phyloP scores from a whole-genome alignment of 2,888 invertebrate genomes.

The Cerastis rubricosa region DNA sequence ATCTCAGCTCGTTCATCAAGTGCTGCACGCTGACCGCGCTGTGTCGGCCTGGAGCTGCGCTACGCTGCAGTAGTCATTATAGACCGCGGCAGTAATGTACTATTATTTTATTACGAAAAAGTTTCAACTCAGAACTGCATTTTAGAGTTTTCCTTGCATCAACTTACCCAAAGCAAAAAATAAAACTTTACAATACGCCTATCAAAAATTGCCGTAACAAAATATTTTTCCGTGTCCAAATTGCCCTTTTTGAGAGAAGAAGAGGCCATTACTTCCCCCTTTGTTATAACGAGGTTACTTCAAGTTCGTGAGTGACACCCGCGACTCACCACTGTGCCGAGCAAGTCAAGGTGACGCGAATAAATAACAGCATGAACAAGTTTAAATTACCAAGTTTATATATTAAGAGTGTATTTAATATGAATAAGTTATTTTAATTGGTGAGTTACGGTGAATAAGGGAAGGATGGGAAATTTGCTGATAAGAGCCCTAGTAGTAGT shows the following conservation, averaged over 20 bases:
- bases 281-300: slow-evolving; percentile 67
- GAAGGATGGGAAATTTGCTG: background rate
- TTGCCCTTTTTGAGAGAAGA: slow-evolving; percentile 68
- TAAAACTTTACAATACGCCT: background rate
- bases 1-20: no score
- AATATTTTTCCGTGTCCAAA: slow-evolving; percentile 64
- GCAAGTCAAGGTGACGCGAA: slow-evolving; percentile 52
- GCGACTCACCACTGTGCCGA: slow-evolving; percentile 36
- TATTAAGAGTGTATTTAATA: slow-evolving; percentile 38
- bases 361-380: slow-evolving; percentile 52
- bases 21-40: no score
- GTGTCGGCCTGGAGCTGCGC: no score
- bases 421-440: slow-evolving; percentile 46
- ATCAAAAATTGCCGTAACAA: slow-evolving; percentile 41
- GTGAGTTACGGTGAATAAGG: background rate
- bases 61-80: no score
- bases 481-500: background rate
- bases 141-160: background rate
- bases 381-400: slow-evolving; percentile 50
- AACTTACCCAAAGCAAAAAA: background rate
- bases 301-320: slow-evolving; percentile 61
- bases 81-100: no score
- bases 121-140: background rate
- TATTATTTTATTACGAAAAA: background rate
- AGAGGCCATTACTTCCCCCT: slow-evolving; percentile 69